Conservation (phyloP, 1,140 invertebrate genomes). For the Aphaenogaster floridana region DNA sequence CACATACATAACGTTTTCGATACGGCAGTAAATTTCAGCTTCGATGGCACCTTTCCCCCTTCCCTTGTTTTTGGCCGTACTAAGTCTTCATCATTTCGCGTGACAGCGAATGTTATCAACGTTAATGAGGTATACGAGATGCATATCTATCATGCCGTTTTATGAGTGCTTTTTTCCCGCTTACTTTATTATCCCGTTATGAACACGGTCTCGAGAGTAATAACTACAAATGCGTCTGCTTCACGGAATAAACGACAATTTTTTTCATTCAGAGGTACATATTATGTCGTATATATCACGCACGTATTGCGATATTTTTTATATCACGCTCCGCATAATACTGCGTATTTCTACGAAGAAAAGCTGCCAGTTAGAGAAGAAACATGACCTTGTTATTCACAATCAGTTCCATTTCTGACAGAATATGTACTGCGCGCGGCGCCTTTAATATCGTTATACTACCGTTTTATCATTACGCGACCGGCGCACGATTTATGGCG, state of each 20-base stretch:
- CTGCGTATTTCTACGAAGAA: slow-evolving; percentile 13
- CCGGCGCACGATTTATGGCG: slow-evolving; percentile 38
- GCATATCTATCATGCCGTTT: slow-evolving; percentile 53
- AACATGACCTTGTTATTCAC: slow-evolving; percentile 53
- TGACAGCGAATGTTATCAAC: slow-evolving; percentile 42
- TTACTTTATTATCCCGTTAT: slow-evolving; percentile 55
- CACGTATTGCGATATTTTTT: slow-evolving; percentile 35
- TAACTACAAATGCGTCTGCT: slow-evolving; percentile 58
- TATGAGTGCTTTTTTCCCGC: slow-evolving; percentile 20
- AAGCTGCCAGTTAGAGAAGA: slow-evolving; percentile 39
- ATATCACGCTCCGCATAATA: slow-evolving; percentile 1
- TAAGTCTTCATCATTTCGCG: slow-evolving; percentile 40
- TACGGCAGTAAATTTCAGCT: slow-evolving; percentile 47
- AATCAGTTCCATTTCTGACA: slow-evolving; percentile 49
- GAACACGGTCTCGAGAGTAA: slow-evolving; percentile 57
- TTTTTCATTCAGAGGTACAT: slow-evolving; percentile 35
- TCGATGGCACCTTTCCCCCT: neutral
- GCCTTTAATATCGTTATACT: slow-evolving; percentile 51
- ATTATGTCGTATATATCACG: slow-evolving; percentile 39
- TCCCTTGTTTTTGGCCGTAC: neutral
- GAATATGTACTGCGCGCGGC: neutral
- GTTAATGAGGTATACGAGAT: slow-evolving; percentile 56
- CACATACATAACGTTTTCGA: slow-evolving; percentile 23
- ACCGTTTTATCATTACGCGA: slow-evolving; percentile 49
- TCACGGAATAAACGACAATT: slow-evolving; percentile 48